Base-by-base conservation (phyloP, 2,113 vertebrate species). In the Ciconia maguari region DNA sequence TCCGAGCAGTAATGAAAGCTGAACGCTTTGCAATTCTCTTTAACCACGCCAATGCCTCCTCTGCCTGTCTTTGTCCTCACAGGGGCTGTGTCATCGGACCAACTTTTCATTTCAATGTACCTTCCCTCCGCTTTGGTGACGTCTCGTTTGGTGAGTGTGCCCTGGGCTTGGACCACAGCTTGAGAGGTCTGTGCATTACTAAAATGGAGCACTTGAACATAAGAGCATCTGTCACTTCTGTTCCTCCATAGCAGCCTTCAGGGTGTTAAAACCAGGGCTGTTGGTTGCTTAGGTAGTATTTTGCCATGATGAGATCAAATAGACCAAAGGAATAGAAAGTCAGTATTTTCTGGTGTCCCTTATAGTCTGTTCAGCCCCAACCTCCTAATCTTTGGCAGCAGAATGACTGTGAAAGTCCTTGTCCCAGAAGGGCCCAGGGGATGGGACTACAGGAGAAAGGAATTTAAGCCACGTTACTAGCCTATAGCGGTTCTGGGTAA, bases 1-100 rank as follows among this genome's bases (percentile, higher is more conserved):
- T 11, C 38, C 1, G 9, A 49, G 52, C 3, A 1, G n/a, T 61
- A 20, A 57, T 0, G 15, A 13, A 27, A 54, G 14, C 22, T 2
- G 1, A 58, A 57, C 0, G 4, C 32, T 74, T 71, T 76, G n/a
- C 46, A 61, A 6, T 65, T 58, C 34, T 70, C 74, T 38, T 38
- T 66, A 55, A n/a, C 26, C n/a, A 21, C 61, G 24, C 34, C 41
- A 5, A 4, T 13, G 13, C 9, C 41, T 85, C 36, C 20, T 61
- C 52, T 38, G 72, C 48, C 80, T 49, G 4, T 91, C 13, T 91
- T 72, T 79, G 52, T 93, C 58, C 79, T 96, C 55, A 1, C 97
- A 99, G 99, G 85, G 99, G 99, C 90, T 98, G 98, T 30, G 98
- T 99, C 91, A 98, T 98, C 4, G 97, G 97, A 71, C 99, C 98